Evolutionary conservation across 2,888 invertebrate genomes (phyloP), one percentile per base, ranked within the genome.

Genomic region (Myopa tessellatipennis): DNA sequence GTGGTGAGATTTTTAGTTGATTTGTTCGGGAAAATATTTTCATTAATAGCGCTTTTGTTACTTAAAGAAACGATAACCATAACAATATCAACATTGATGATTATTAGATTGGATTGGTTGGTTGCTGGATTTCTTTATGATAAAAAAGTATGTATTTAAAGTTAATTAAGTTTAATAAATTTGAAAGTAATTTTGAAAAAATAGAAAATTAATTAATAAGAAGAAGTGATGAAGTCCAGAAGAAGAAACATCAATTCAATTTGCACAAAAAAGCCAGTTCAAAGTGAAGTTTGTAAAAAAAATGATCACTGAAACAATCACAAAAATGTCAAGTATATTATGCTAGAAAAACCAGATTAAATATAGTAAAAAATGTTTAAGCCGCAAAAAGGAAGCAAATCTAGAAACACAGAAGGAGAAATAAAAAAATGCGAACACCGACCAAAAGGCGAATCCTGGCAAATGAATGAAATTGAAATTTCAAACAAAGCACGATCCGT

Each of bases 201-300:
- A 8, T 4, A 52, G 34, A 52, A 4, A 65, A 38, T 36, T 3
- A 34, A 14, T 10, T 34, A 70, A 70, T 26, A 26, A 70, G 14
- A 26, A 2, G 8, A 77, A 60, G 77, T 61, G 60, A 55, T 60
- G 72, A 73, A 26, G 65, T 52, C n/a, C 65, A 71, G 26, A 26
- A 77, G 73, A 77, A 77, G 77, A 73, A 77, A 52, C 60, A 68
- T 73, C 77, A 55, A 73, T 77, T 77, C 73, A 77, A 68, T 68
- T 73, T 73, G 73, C 1, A 65, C 4, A 36, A 55, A 55, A 55
- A 16, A 55, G 10, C 14, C 26, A 34, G n/a, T 12, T 12, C 14
- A 65, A 74, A 74, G 12, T 26, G 50, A 50, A 26, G 16, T 16
- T 63, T 4, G 12, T 16, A 58, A 16, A 38, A 72, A 72, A 26